Conservation (phyloP, 2,113 vertebrate species). For the Atractosteus spatula region DNA sequence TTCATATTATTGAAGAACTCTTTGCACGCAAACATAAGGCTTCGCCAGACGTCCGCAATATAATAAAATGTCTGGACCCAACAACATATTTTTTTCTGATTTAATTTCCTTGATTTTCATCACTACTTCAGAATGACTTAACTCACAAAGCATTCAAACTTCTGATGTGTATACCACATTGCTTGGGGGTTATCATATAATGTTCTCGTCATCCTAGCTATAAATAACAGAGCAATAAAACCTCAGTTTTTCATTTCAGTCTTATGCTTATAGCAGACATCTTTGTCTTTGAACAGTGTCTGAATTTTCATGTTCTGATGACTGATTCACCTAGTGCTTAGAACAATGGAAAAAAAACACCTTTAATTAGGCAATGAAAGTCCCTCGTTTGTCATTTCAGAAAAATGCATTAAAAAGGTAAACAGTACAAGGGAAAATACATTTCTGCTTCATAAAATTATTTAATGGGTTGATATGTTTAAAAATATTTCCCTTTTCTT, state of each 20-base stretch:
- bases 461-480: slow-evolving; percentile 25
- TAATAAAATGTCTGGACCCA: no score
- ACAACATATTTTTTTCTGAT: neutral
- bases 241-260: neutral
- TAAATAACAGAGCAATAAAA: no score
- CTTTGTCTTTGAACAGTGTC: neutral
- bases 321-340: neutral
- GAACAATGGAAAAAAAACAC: neutral
- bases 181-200: neutral
- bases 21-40: no score
- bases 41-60: no score
- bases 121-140: neutral
- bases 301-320: neutral
- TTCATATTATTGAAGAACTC: no score
- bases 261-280: neutral
- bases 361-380: neutral
- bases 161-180: neutral
- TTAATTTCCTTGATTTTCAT: neutral
- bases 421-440: no score
- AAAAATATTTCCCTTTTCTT: slow-evolving; percentile 43
- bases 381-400: neutral
- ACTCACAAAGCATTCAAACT: neutral
- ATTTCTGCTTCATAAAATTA: neutral
- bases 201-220: no score
- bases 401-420: no score